Evolutionary conservation across 2,888 invertebrate genomes (phyloP), one percentile per base, ranked within the genome.

Genomic region (Eucera pruinosa): DNA sequence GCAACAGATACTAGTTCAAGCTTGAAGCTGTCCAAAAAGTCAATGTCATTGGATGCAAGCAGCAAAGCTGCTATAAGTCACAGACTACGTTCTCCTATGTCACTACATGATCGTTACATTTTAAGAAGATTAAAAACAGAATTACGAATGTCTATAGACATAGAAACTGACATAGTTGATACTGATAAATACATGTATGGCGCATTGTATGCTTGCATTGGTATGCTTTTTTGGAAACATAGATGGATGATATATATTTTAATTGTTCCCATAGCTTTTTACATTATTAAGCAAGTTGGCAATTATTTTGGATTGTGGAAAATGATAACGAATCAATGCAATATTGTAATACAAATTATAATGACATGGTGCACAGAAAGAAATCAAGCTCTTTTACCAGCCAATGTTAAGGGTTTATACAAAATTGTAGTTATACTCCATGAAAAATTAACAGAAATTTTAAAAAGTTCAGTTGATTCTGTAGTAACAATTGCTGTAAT

Each of bases 401-500:
- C 96, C 0, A 96, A 97, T 85, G 93, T 98, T 50, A 94, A 95
- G 43, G 97, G 97, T 3, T 93, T 97, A 0, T 94, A 95, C 68
- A 96, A 96, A 91, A 93, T 98, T 82, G 93, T 95, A 75, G 93
- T 94, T 13, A 94, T 95, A 80, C 93, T 95, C 72, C 96, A 96
- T 90, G 91, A 92, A 2, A 94, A 94, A 75, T 89, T 96, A 23
- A 95, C 95, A 5, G 93, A 94, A 52, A 93, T 94, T 62, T 93
- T 97, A 0, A 95, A 96, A 89, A 95, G 95, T 23, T 96, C 96
- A 0, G 95, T 98, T 45, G 98, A 98, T 92, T 95, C 97, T 0
- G 96, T 97, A 2, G 97, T 98, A 6, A 96, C 97, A 57, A 95
- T 96, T 82, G 94, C 97, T 65, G 97, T 98, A 86, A 98, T 98